Evolutionary conservation across 2,113 vertebrate species (phyloP), one percentile per base, ranked within the genome.

Genomic region (Aptenodytes patagonicus): DNA sequence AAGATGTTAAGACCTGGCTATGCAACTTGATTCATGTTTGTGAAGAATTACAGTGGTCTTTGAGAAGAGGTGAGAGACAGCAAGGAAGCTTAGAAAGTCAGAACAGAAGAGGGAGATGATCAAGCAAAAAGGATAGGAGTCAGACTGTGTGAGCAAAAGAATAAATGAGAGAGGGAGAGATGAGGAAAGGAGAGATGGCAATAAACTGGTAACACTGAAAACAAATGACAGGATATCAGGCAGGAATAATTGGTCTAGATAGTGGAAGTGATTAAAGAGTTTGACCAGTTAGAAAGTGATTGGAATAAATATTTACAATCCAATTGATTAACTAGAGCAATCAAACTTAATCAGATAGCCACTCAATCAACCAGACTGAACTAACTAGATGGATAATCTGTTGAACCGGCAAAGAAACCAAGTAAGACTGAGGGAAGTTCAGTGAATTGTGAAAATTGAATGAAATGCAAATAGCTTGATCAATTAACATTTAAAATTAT

Each of bases 271-370:
- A 91, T 96, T 93, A 68, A 82, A 91, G 70, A 55, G 25, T 60
- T 93, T 87, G 62, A 92, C 87, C 55, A 65, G 62, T 93, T 94
- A 87, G 36, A 70, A 96, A 85, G 51, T 80, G 88, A 95, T 76
- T 90, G 77, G 84, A 89, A 91, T 94, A 95, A 93, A 95, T 58
- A 85, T 89, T 93, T 96, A 80, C 78, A 93, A 91, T 91, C 58
- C 69, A 87, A 70, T 90, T 95, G 90, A 95, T 96, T 93, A 90
- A 89, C 69, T 51, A 31, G 44, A 94, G 58, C 73, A 62, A 79
- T 96, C 83, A 82, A 60, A 76, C 42, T 69, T 93, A 81, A 94
- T 97, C 93, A 93, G 86, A 93, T 88, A 92, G 62, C 69, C 70
- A 68, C 32, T 89, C 87, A 87, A 10, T 93, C 91, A 96, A 68